phyloP scores from a whole-genome alignment of 2,888 invertebrate genomes.

The Orthonevra nobilis region DNA sequence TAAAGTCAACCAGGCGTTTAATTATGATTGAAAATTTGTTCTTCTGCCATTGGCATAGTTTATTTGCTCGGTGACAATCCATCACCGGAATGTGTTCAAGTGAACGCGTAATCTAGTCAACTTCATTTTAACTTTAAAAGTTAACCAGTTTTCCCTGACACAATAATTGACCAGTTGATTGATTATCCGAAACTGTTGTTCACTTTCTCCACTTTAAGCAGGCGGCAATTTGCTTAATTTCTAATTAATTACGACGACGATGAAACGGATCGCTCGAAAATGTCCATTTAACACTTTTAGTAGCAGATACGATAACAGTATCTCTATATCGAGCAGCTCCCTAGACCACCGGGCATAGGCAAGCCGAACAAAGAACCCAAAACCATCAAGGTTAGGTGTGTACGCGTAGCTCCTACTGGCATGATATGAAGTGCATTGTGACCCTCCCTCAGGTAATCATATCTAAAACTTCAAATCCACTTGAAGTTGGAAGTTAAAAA shows the following conservation, averaged over 20 bases:
- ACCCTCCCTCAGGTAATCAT: constrained; percentile 33
- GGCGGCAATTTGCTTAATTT: constrained; percentile 42
- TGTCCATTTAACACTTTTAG: constrained; percentile 40
- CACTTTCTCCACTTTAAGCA: constrained; percentile 40
- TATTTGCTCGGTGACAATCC: too few species aligned
- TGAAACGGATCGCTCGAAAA: constrained; percentile 39
- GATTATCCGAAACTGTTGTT: constrained; percentile 20
- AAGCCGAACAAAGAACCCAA: constrained; percentile 9
- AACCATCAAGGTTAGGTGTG: constrained; percentile 12
- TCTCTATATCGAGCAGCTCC: constrained; percentile 28
- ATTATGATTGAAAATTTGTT: too few species aligned
- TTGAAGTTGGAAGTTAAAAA: constrained; percentile 51
- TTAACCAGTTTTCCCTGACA: constrained; percentile 25
- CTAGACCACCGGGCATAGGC: constrained; percentile 7
- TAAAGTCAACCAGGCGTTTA: too few species aligned
- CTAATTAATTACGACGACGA: constrained; percentile 45
- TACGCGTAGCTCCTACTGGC: background rate
- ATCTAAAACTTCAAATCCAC: constrained; percentile 31
- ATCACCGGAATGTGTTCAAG: too few species aligned
- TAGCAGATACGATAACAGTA: constrained; percentile 33
- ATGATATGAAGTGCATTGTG: background rate
- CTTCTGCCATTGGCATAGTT: too few species aligned
- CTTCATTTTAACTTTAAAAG: background rate
- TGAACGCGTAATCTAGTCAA: too few species aligned
- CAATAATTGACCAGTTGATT: constrained; percentile 43